phyloP scores from a whole-genome alignment of 2,888 invertebrate species.

The Melinaea menophilus region DNA sequence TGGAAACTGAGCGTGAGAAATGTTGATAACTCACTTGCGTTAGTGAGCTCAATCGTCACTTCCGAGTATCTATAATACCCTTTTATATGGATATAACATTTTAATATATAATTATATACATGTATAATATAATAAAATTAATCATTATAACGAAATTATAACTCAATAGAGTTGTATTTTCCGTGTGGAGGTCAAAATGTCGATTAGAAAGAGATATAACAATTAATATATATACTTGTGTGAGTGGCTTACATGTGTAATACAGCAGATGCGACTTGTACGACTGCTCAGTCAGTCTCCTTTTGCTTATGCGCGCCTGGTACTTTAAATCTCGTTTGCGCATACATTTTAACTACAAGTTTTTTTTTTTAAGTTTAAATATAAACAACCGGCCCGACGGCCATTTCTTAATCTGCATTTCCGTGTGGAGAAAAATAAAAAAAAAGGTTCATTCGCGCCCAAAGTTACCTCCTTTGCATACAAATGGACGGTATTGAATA shows the following conservation, averaged over 20 bases:
- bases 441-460: constrained; percentile 67
- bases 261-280: constrained; percentile 50
- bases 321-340: constrained; percentile 69
- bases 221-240: constrained; percentile 51
- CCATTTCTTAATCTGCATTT: constrained; percentile 71
- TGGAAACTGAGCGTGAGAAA: constrained; percentile 71
- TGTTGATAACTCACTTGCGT: constrained; percentile 75
- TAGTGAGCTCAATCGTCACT: constrained; percentile 66
- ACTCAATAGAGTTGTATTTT: not conserved
- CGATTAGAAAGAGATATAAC: constrained; percentile 57
- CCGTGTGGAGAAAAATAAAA: constrained; percentile 69
- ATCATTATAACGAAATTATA: not conserved
- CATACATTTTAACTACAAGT: constrained; percentile 71
- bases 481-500: constrained; percentile 34
- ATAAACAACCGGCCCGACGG: constrained; percentile 62
- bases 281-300: constrained; percentile 48
- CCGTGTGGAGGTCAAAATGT: constrained; percentile 38
- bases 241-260: constrained; percentile 51
- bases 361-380: constrained; percentile 66
- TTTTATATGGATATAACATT: constrained; percentile 29
- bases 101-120: constrained; percentile 16
- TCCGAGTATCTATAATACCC: constrained; percentile 55
- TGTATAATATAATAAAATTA: not conserved
- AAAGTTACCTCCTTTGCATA: constrained; percentile 46
- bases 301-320: constrained; percentile 61